Conservation (phyloP, 2,888 invertebrate genomes). For the Schizaphis graminum region DNA sequence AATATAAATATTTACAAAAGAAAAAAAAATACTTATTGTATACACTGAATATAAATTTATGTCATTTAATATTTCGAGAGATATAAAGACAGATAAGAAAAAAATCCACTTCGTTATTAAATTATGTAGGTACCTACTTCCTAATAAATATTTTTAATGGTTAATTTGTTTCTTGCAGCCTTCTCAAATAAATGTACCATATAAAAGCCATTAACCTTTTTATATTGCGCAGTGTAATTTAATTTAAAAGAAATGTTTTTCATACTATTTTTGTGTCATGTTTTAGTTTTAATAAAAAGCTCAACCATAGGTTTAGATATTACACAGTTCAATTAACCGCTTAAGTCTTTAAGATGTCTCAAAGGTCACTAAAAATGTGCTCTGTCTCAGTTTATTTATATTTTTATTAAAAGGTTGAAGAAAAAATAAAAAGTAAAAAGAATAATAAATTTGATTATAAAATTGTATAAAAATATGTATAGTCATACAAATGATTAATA, state of each 20-base stretch:
- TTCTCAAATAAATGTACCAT: background rate
- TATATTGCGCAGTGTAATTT: background rate
- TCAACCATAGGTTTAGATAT: background rate
- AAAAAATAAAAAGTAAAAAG: background rate
- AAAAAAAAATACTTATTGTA: background rate
- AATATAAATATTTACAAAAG: background rate
- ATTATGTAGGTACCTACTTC: background rate
- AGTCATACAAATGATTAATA: background rate
- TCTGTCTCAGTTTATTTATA: background rate
- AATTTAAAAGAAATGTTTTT: background rate
- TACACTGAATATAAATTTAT: background rate
- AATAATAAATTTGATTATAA: background rate
- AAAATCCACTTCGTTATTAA: background rate
- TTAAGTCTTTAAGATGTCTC: background rate
- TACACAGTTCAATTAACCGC: background rate
- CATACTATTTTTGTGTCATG: background rate
- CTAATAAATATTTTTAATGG: background rate
- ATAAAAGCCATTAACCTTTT: background rate
- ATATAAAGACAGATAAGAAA: background rate
- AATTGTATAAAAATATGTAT: background rate
- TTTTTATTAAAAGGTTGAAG: constrained; percentile 8
- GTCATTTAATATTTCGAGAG: background rate
- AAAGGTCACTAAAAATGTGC: background rate
- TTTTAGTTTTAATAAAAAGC: background rate
- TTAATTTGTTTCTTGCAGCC: background rate